Evolutionary conservation across 2,797 vertebrate species (phyloP), one percentile per base, ranked within the genome.

Genomic region (Hyperoplus immaculatus): DNA sequence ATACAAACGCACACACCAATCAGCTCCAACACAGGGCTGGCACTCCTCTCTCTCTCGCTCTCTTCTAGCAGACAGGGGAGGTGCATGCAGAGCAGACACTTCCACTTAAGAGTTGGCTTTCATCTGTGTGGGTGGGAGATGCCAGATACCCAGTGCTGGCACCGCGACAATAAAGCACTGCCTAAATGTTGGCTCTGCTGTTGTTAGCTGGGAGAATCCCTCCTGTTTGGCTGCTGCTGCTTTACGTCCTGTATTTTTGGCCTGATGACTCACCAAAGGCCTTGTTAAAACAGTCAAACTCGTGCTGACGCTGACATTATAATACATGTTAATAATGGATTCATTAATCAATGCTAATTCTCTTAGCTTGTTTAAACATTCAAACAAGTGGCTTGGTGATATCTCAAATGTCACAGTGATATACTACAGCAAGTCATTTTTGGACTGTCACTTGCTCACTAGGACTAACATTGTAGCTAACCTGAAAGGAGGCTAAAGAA

Each of bases 41-140:
- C 77, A 39, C 54, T 70, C 42, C 5, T 43, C 14, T 55, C 7
- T 42, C 50, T 61, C 41, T 78, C 75, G 51, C 61, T 29, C 72
- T 75, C 82, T 77, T 82, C 75, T 69, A 71, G 89, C 85, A 89
- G 87, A 91, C 90, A 89, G 78, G 81, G 85, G 88, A 89, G 86
- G 86, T 89, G 64, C 78, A 77, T 73, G 58, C 60, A 81, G 66
- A 90, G 82, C 89, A 92, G 90, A 91, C 92, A 88, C 84, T 82
- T 86, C 87, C 87, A 91, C 87, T 91, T 88, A 90, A 83, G 77
- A 75, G 65, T 71, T 78, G 85, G 73, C 93, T 95, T 95, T 93
- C 81, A 94, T 94, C 94, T 92, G 71, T 67, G 87, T 93, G 91
- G 91, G 94, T 92, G 94, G 94, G 88, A 89, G 75, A 87, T 81